Conservation (phyloP, 2,113 vertebrate genomes). For the Cyanocitta stelleri region DNA sequence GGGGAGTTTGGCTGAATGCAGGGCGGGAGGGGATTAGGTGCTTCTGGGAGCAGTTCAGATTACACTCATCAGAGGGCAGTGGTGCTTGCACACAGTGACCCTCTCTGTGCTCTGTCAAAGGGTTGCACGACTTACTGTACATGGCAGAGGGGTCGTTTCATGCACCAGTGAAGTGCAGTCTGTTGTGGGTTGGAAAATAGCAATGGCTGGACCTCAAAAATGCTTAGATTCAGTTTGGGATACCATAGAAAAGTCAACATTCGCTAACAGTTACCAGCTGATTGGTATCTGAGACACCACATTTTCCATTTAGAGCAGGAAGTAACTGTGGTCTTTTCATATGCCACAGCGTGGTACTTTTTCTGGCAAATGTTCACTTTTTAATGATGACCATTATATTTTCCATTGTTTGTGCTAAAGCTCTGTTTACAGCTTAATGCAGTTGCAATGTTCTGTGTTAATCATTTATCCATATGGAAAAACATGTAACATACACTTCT, state of each 20-base stretch:
- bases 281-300: not conserved
- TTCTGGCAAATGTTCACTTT: conserved; percentile 13
- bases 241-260: conserved; percentile 29
- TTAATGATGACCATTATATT: conserved; percentile 2
- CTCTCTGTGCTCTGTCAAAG: not conserved
- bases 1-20: rapidly evolving
- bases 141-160: not conserved
- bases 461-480: not conserved
- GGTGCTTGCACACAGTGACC: not conserved
- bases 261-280: conserved; percentile 32
- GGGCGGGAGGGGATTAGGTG: not conserved
- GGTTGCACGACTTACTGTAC: not conserved
- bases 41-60: not conserved
- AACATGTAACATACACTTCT: not conserved
- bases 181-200: conserved; percentile 36
- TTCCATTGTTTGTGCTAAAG: conserved; percentile 14
- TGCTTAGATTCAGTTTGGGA: not conserved
- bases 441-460: not conserved
- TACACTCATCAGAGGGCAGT: not conserved
- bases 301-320: conserved; percentile 55
- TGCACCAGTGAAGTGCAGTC: not conserved
- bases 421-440: not conserved
- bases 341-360: not conserved
- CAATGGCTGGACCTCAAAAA: not conserved
- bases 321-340: conserved; percentile 33